These are phyloP conservation scores for Esox niger DNA, from an alignment of 2,113 vertebrate genomes.

Conservation along the genomic window DNA sequence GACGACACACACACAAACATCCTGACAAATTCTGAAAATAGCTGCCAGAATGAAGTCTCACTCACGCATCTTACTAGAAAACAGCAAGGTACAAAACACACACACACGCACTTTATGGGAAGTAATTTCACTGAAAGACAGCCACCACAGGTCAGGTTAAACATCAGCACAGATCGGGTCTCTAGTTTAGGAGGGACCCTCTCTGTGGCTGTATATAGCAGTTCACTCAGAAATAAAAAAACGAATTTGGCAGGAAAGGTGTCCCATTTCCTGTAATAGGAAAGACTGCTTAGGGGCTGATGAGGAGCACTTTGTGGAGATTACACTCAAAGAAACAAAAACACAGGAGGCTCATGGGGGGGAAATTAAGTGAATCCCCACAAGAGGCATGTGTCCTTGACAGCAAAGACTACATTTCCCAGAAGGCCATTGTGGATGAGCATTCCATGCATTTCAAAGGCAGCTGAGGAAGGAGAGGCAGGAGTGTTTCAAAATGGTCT, in stretches of 20 bases:
- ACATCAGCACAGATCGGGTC: background rate
- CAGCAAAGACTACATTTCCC: constrained; percentile 16
- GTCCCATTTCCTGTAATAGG: background rate
- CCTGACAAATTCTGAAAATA: background rate
- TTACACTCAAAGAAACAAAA: background rate
- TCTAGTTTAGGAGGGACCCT: background rate
- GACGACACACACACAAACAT: too few species aligned
- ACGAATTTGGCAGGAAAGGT: background rate
- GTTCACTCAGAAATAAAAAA: too few species aligned
- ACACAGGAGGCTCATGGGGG: background rate
- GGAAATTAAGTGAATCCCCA: too few species aligned
- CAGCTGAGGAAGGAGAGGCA: background rate
- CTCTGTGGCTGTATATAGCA: background rate
- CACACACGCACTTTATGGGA: background rate
- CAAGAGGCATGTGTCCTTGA: background rate
- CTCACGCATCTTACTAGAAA: background rate
- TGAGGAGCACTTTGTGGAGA: background rate
- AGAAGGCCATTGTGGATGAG: constrained; percentile 15
- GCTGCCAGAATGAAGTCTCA: constrained; percentile 1
- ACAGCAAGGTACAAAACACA: background rate
- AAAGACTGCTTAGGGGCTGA: background rate
- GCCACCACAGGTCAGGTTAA: background rate
- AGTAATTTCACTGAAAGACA: background rate
- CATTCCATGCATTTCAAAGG: background rate
- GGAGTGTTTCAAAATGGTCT: background rate